Conservation (phyloP, 2,797 vertebrate genomes). For the Uromys caudimaculatus region DNA sequence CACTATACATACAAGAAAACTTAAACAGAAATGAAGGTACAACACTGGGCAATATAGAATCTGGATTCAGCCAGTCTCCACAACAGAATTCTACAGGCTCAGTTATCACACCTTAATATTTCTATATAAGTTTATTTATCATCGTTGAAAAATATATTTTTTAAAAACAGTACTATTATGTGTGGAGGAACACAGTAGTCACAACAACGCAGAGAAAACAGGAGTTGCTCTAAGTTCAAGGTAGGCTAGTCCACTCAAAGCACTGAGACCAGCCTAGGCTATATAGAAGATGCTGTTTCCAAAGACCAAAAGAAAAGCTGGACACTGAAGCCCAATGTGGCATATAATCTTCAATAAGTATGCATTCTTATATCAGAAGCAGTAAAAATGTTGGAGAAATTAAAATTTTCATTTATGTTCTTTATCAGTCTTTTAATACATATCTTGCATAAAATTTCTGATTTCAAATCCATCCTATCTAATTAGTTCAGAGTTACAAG, state of each 20-base stretch:
- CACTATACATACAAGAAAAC: constrained; percentile 10
- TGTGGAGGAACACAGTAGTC: background rate
- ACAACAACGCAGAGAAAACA: background rate
- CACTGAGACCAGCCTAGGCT: background rate
- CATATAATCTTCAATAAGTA: background rate
- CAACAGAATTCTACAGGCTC: background rate
- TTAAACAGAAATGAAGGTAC: background rate
- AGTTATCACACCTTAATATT: background rate
- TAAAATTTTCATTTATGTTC: background rate
- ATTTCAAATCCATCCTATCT: background rate
- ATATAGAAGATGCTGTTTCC: background rate
- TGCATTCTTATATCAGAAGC: background rate
- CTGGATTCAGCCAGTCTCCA: background rate
- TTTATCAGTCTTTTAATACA: background rate
- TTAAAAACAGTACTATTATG: background rate
- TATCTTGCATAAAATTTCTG: background rate
- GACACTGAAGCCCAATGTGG: background rate
- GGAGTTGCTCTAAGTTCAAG: background rate
- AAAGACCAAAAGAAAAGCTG: background rate
- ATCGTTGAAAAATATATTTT: background rate
- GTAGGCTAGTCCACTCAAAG: background rate
- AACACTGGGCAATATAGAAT: background rate
- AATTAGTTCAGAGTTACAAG: constrained; percentile 4
- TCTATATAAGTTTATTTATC: background rate
- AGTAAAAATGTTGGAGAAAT: background rate